Evolutionary conservation across 2,888 invertebrate species (phyloP).

Genomic region (Agelastica alni): DNA sequence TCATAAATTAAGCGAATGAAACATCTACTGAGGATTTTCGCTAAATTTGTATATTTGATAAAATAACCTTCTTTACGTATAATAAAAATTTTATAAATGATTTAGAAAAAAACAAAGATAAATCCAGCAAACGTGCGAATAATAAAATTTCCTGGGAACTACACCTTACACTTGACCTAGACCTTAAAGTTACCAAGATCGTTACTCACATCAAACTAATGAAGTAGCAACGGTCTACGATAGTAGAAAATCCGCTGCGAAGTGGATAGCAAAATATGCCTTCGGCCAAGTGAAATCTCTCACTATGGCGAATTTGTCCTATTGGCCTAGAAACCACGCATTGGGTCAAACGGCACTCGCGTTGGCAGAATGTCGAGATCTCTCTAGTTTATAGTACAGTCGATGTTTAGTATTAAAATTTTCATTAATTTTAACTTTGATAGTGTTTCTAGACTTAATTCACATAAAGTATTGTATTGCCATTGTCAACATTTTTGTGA

Average conservation of each 20-base stretch:
- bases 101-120: no score
- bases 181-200: slow-evolving; percentile 35
- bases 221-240: slow-evolving; percentile 36
- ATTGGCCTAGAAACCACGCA: slow-evolving; percentile 47
- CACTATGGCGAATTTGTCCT: slow-evolving; percentile 46
- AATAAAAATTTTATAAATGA: no score
- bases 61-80: no score
- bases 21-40: no score
- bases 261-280: slow-evolving; percentile 43
- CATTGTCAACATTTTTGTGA: no score
- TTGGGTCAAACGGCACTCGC: slow-evolving; percentile 39
- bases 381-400: slow-evolving; percentile 16
- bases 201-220: slow-evolving; percentile 25
- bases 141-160: no score
- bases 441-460: no score
- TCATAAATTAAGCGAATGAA: no score
- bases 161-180: slow-evolving; percentile 39
- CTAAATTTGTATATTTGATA: no score
- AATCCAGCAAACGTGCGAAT: no score
- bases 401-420: no score
- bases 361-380: slow-evolving; percentile 16
- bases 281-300: slow-evolving; percentile 47
- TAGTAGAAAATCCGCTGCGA: slow-evolving; percentile 35
- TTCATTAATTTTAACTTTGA: not conserved
- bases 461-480: no score